Evolutionary conservation across 2,888 invertebrate species (phyloP).

Genomic region (Phrixothrix hirtus): DNA sequence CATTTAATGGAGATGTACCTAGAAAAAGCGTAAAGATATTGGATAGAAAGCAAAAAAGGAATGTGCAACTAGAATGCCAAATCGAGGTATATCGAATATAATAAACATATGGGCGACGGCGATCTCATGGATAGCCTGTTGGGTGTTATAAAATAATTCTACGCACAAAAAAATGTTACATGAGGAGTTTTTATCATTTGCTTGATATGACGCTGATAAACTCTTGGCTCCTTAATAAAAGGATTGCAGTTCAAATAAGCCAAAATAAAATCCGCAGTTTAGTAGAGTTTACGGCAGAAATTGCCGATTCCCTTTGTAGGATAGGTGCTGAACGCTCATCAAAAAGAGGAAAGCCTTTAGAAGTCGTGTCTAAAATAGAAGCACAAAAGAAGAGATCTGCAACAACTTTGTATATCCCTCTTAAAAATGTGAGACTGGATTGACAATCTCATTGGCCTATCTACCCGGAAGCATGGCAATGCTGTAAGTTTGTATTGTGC

Average conservation of each 20-base stretch:
- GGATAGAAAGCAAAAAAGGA: conserved; percentile 25
- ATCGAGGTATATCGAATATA: conserved; percentile 24
- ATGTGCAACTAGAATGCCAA: conserved; percentile 21
- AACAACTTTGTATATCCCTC: no score
- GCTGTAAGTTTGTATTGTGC: no score
- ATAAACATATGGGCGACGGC: conserved; percentile 34
- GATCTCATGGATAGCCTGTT: conserved; percentile 21
- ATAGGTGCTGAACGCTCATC: not conserved
- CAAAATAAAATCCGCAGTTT: conserved; percentile 24
- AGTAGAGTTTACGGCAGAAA: conserved; percentile 29
- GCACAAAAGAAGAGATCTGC: conserved; percentile 3
- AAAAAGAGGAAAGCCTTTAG: conserved; percentile 6
- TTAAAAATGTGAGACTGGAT: not conserved
- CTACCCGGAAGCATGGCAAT: not conserved
- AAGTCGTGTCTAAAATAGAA: not conserved
- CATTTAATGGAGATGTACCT: conserved; percentile 28
- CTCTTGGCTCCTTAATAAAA: conserved; percentile 17
- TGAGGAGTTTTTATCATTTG: conserved; percentile 24
- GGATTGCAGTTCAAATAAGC: conserved; percentile 8
- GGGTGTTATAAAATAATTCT: conserved; percentile 24
- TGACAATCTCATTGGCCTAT: not conserved
- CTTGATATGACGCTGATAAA: conserved; percentile 17
- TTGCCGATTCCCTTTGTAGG: conserved; percentile 15
- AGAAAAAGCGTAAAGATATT: conserved; percentile 24
- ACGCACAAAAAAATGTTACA: no score